A percentile compares a stretch with the other conserved stretches of the same genome.
Conservation (phyloP, 2,888 invertebrate species). For the Pycnomerus fuliginosus region DNA sequence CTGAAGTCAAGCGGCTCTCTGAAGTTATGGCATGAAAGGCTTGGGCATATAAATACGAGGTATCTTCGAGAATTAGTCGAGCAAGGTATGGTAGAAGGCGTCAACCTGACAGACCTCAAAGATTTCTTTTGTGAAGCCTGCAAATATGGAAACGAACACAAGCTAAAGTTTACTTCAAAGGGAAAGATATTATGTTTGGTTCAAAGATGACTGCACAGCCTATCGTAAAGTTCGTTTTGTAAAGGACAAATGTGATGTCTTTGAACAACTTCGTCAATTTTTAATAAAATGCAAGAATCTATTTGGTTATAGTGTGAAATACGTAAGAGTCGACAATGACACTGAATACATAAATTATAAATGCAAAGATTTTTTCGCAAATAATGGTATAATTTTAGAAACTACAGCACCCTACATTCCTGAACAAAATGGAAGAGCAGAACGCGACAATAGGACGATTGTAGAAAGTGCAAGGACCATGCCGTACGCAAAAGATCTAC, state of each 20-base stretch:
- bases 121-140: no score
- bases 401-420: slow-evolving; percentile 8
- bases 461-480: slow-evolving; percentile 21
- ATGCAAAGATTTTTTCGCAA: slow-evolving; percentile 4
- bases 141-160: no score
- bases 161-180: slow-evolving; percentile 2
- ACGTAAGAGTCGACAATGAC: slow-evolving; percentile 13
- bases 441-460: slow-evolving; percentile 18
- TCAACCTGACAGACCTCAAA: background rate
- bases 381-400: slow-evolving; percentile 10
- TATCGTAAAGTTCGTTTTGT: slow-evolving; percentile 24
- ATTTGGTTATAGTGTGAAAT: slow-evolving; percentile 12
- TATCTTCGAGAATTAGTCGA: slow-evolving; percentile 4
- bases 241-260: slow-evolving; percentile 19
- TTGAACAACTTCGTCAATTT: slow-evolving; percentile 14
- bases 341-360: slow-evolving; percentile 15
- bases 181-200: slow-evolving; percentile 18
- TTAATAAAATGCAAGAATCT: slow-evolving; percentile 7
- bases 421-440: slow-evolving; percentile 16
- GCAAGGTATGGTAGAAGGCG: background rate
- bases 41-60: slow-evolving; percentile 12
- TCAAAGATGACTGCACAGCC: slow-evolving; percentile 24
- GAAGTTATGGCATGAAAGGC: slow-evolving; percentile 17
- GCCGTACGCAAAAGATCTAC: slow-evolving; percentile 16
- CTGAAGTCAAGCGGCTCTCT: background rate